phyloP scores from a whole-genome alignment of 2,888 invertebrate genomes.

The Melanostoma scalare region DNA sequence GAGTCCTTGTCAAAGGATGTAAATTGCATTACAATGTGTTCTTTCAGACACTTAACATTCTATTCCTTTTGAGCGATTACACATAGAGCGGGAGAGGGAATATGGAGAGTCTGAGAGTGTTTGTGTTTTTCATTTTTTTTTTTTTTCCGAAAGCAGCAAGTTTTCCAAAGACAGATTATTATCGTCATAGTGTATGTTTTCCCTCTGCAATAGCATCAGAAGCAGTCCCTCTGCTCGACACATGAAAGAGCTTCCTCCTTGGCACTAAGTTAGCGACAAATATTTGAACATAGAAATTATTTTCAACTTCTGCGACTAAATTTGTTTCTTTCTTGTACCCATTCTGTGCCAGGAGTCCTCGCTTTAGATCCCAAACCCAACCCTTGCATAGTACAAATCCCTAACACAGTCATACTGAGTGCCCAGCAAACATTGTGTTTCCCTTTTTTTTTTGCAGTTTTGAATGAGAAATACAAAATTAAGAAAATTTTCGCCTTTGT shows the following conservation, averaged over 20 bases:
- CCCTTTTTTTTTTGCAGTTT: constrained; percentile 30
- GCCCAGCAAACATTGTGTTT: constrained; percentile 47
- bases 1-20: constrained; percentile 56
- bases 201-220: constrained; percentile 27
- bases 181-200: constrained; percentile 23
- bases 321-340: constrained; percentile 45
- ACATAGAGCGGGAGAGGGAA: constrained; percentile 20
- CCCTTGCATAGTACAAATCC: neutral
- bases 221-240: constrained; percentile 23
- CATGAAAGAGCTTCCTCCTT: constrained; percentile 48
- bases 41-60: constrained; percentile 52
- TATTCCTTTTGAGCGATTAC: constrained; percentile 62
- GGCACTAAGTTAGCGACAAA: constrained; percentile 58
- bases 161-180: constrained; percentile 45
- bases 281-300: constrained; percentile 70
- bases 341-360: neutral
- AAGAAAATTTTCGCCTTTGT: constrained; percentile 45
- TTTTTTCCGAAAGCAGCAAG: constrained; percentile 10
- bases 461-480: constrained; percentile 45
- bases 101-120: neutral
- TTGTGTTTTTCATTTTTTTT: constrained; percentile 1
- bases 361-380: constrained; percentile 9
- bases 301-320: constrained; percentile 60
- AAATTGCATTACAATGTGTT: constrained; percentile 67
- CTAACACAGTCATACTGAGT: constrained; percentile 16